Percentiles rank a stretch among this genome's conserved stretches.
Evolutionary conservation across 2,797 vertebrate genomes (phyloP).

Genomic region (Cryptoblepharus egeriae): DNA sequence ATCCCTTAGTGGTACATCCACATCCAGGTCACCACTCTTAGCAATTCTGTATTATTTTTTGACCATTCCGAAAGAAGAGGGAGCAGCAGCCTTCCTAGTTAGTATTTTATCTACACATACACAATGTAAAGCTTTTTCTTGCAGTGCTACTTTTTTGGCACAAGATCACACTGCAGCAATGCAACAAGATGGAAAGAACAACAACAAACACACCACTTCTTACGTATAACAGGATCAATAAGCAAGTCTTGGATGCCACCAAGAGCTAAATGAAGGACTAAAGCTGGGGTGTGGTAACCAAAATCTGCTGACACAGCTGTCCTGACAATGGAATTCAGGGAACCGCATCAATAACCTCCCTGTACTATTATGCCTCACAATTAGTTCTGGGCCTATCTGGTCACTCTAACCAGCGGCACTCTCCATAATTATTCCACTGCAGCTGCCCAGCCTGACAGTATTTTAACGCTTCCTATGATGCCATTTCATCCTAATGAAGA

Average conservation of each 20-base stretch:
- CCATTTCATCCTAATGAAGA: not conserved
- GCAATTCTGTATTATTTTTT: not conserved
- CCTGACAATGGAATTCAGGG: constrained; percentile 63
- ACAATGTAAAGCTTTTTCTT: not conserved
- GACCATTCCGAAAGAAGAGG: too few relatives aligned
- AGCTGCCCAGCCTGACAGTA: constrained; percentile 48
- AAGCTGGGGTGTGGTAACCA: constrained; percentile 53
- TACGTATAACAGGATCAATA: constrained; percentile 68
- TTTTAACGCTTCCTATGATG: constrained; percentile 43
- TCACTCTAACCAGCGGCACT: constrained; percentile 65
- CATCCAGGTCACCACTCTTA: not conserved
- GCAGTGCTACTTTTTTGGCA: constrained; percentile 1
- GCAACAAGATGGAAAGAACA: constrained; percentile 26
- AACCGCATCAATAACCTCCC: constrained; percentile 67
- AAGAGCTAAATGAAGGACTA: constrained; percentile 59
- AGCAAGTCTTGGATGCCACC: constrained; percentile 57
- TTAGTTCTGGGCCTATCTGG: constrained; percentile 59
- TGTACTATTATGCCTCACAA: constrained; percentile 57
- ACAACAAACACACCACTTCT: not conserved
- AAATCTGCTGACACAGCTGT: constrained; percentile 70
- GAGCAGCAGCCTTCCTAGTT: not conserved
- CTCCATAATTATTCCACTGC: constrained; percentile 58
- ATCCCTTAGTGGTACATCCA: not conserved
- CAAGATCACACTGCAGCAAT: constrained; percentile 44
- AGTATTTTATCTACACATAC: not conserved